These are phyloP conservation scores for Zaprionus davidi DNA, from an alignment of 1,140 invertebrate genomes.

Conservation along the genomic window DNA sequence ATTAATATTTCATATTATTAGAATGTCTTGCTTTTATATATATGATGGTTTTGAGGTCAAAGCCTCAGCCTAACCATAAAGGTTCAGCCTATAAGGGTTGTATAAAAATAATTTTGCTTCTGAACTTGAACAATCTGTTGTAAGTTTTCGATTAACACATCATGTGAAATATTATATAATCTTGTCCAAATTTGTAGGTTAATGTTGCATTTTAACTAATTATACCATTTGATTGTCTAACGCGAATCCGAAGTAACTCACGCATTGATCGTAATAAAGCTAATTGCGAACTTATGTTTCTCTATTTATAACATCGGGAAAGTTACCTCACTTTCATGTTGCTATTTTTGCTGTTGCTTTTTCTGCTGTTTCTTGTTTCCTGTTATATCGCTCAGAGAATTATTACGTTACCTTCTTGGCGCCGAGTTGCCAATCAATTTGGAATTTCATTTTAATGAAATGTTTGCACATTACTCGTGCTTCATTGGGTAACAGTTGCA, in stretches of 20 bases:
- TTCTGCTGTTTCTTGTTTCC: slow-evolving; percentile 3
- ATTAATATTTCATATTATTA: neutral
- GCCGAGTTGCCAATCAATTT: slow-evolving; percentile 32
- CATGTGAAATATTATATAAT: too few species aligned
- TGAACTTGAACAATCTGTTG: too few species aligned
- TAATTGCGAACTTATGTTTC: neutral
- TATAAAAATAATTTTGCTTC: too few species aligned
- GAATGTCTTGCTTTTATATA: neutral
- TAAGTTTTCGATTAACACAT: too few species aligned
- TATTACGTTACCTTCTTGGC: slow-evolving; percentile 16
- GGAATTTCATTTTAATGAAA: slow-evolving; percentile 46
- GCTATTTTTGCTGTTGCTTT: neutral
- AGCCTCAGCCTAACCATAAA: too few species aligned
- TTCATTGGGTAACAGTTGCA: slow-evolving; percentile 18
- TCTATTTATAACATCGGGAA: neutral
- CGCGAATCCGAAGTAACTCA: neutral
- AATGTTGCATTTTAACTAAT: too few species aligned
- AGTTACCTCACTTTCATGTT: neutral
- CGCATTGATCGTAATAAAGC: neutral
- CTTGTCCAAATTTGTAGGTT: too few species aligned
- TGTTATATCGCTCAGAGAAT: slow-evolving; percentile 7
- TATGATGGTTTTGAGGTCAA: neutral
- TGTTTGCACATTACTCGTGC: slow-evolving; percentile 28
- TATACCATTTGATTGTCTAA: neutral
- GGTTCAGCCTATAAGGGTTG: too few species aligned